Conservation (phyloP, 2,113 vertebrate genomes). For the Paramormyrops kingsleyae region DNA sequence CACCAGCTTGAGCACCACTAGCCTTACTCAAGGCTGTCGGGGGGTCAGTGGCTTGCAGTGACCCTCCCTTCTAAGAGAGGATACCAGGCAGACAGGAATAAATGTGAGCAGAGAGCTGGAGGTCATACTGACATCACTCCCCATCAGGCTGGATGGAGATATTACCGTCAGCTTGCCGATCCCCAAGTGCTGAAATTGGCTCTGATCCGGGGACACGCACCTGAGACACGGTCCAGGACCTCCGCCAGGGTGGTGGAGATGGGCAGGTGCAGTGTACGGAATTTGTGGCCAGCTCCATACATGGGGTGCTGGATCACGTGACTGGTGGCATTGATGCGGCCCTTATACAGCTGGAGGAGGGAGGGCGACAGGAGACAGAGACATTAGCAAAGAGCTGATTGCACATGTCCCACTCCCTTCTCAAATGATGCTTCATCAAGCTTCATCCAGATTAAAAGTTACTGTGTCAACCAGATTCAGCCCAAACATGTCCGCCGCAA, state of each 20-base stretch:
- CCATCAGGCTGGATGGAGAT: not conserved
- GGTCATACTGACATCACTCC: not conserved
- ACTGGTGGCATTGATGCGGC: slow-evolving; percentile 97
- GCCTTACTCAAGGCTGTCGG: not conserved
- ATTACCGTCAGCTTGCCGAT: not conserved
- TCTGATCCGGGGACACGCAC: slow-evolving; percentile 53
- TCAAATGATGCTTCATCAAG: not conserved
- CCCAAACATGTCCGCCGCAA: not conserved
- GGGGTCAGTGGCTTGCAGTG: not conserved
- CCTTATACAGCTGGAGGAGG: slow-evolving; percentile 82
- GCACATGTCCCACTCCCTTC: not conserved
- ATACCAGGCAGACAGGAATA: not conserved
- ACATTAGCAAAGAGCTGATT: not conserved
- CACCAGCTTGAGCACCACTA: not conserved
- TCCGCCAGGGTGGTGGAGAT: slow-evolving; percentile 95
- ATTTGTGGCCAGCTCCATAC: slow-evolving; percentile 98
- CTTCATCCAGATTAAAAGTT: not conserved
- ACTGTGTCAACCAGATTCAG: too few relatives aligned
- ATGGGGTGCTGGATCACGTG: slow-evolving; percentile 98
- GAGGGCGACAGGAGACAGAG: not conserved
- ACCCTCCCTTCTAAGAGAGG: not conserved
- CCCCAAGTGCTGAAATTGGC: not conserved
- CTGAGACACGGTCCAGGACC: slow-evolving; percentile 93
- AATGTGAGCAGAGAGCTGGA: not conserved
- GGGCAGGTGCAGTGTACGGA: slow-evolving; percentile 91